These are phyloP conservation scores for Amphipyra berbera DNA, from an alignment of 2,888 invertebrate genomes.

Conservation along the genomic window DNA sequence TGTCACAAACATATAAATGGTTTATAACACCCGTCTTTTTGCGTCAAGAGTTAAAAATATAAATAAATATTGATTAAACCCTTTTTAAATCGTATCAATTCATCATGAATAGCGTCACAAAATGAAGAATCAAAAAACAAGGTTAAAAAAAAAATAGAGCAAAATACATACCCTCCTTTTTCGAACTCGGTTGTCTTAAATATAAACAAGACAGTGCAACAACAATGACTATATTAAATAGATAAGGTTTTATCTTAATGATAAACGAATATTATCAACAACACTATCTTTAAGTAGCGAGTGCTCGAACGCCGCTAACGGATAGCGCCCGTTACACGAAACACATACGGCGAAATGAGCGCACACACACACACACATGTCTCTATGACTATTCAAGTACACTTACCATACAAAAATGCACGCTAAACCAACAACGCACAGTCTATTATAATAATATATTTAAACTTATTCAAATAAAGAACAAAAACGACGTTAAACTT, in stretches of 20 bases:
- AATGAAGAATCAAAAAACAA: background rate
- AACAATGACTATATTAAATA: conserved; percentile 36
- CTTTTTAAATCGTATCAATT: too few species aligned
- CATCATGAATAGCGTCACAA: background rate
- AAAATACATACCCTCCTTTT: conserved; percentile 40
- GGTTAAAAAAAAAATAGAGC: background rate
- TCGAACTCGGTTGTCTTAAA: conserved; percentile 31
- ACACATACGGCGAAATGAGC: conserved; percentile 34
- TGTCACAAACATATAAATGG: too few species aligned
- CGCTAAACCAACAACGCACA: background rate
- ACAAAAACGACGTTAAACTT: conserved; percentile 17
- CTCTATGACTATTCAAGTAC: conserved; percentile 13
- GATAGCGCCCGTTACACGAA: conserved; percentile 41
- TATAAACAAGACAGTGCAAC: conserved; percentile 28
- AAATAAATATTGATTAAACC: too few species aligned
- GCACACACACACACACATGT: conserved; percentile 17
- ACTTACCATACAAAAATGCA: conserved; percentile 22
- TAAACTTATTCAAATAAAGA: conserved; percentile 19
- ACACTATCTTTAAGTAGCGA: conserved; percentile 25
- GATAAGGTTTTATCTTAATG: conserved; percentile 48
- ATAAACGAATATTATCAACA: conserved; percentile 53
- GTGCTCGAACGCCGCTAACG: conserved; percentile 40
- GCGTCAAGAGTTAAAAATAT: too few species aligned
- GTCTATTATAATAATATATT: background rate
- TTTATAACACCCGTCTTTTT: too few species aligned